A percentile compares a stretch with the other conserved stretches of the same genome.
Conservation (phyloP, 2,113 vertebrate species). For the Lynx canadensis region DNA sequence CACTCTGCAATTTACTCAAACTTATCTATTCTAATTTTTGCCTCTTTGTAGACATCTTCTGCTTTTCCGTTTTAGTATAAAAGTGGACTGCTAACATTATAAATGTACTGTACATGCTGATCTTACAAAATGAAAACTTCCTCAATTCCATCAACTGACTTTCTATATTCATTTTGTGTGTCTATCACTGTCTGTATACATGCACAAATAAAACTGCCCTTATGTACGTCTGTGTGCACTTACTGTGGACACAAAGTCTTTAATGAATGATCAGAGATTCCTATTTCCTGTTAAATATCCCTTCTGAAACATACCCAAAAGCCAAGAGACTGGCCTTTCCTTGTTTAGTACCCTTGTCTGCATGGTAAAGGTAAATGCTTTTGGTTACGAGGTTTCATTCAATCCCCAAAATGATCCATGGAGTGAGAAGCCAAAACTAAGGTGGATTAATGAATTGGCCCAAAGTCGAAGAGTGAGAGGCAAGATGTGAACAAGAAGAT, state of each 20-base stretch:
- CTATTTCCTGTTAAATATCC: background rate
- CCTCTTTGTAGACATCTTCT: background rate
- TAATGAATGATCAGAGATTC: background rate
- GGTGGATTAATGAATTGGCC: background rate
- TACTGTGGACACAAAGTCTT: background rate
- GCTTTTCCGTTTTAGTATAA: background rate
- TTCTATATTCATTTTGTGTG: background rate
- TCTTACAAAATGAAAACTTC: background rate
- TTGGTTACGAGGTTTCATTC: background rate
- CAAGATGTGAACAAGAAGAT: background rate
- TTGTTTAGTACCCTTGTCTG: background rate
- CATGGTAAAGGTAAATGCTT: background rate
- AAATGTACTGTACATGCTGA: background rate
- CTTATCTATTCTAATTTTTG: background rate
- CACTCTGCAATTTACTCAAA: background rate
- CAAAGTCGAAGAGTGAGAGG: background rate
- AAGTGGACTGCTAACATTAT: background rate
- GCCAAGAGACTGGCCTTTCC: background rate
- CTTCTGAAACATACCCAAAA: background rate
- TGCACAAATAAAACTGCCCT: background rate
- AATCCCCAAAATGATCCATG: background rate
- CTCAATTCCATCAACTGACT: background rate
- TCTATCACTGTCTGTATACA: background rate
- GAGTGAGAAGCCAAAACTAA: background rate
- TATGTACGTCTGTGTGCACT: accelerated